Conservation (phyloP, 2,797 vertebrate species). For the Sebastes melanostomus region DNA sequence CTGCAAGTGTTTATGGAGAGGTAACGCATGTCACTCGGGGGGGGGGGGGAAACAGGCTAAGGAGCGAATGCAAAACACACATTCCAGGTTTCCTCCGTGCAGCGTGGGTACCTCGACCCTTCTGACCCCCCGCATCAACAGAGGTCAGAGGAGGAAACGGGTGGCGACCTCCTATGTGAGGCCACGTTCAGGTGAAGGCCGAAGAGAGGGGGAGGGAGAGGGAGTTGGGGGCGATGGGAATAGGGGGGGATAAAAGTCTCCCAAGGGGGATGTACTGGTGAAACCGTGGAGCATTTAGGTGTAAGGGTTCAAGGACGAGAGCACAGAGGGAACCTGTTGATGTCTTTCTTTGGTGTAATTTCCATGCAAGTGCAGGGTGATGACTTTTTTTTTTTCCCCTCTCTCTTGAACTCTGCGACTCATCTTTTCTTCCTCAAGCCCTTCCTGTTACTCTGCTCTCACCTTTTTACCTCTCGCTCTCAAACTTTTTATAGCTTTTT, state of each 20-base stretch:
- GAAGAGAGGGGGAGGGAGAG: not conserved
- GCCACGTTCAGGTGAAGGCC: constrained; percentile 37
- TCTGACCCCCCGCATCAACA: constrained; percentile 10
- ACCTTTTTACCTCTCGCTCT: constrained; percentile 39
- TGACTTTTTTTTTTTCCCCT: not conserved
- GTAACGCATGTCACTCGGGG: not conserved
- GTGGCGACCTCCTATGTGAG: not conserved
- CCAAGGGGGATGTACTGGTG: rapidly evolving
- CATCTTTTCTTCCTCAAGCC: not conserved
- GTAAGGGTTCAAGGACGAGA: not conserved
- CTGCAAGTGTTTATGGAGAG: not conserved
- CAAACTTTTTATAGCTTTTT: constrained; percentile 14
- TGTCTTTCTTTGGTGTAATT: not conserved
- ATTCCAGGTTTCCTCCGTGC: not conserved
- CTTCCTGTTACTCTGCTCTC: constrained; percentile 39
- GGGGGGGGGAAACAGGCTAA: not conserved
- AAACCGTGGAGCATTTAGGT: not conserved
- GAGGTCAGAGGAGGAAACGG: constrained; percentile 54
- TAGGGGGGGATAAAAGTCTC: not conserved
- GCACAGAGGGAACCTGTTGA: not conserved
- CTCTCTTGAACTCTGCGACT: constrained; percentile 20
- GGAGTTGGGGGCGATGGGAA: not conserved
- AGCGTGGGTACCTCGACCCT: constrained; percentile 5
- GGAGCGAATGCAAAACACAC: constrained; percentile 1
- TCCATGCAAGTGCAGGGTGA: not conserved